Evolutionary conservation across 2,113 vertebrate genomes (phyloP), one percentile per base, ranked within the genome.

Genomic region (Hemicordylus capensis): DNA sequence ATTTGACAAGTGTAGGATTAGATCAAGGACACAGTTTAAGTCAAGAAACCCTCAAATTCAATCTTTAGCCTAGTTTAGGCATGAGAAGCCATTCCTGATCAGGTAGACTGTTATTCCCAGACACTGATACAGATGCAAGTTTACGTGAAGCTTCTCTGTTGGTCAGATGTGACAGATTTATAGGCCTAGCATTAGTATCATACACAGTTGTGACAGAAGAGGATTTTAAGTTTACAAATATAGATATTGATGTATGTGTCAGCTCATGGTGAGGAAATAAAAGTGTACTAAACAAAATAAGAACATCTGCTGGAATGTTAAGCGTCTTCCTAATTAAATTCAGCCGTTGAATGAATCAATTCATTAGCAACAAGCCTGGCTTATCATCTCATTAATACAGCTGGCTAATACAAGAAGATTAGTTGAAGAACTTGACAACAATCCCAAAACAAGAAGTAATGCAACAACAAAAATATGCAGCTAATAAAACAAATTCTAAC

Each of bases 351-450:
- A 94, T 93, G 86, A 94, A 94, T 95, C 89, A 93, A 93, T 93
- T 95, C 51, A 95, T 95, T 94, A 95, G 84, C 85, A 93, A 85
- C 84, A 93, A 90, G 89, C 85, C 89, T 93, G 84, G 81, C 87
- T 94, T 94, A 93, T 92, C 94, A 94, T 94, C 91, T 93, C 88
- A 95, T 94, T 93, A 95, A 96, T 93, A 93, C 88, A 95, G 91
- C 90, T 88, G 75, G 88, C 87, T 95, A 95, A 93, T 93, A 95
- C 80, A 86, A 90, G 77, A 7, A 85, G 77, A 95, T 93, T 89
- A 92, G 85, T 31, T 88, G 69, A 77, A 89, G 85, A 95, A 92
- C 51, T 77, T 91, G 80, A 89, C 76, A 93, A 90, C 69, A 37
- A 88, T 88, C 56, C 76, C 87, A 86, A 89, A 91, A 1, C 77